Evolutionary conservation across 2,888 invertebrate genomes (phyloP).

Genomic region (Athrips mouffetella): DNA sequence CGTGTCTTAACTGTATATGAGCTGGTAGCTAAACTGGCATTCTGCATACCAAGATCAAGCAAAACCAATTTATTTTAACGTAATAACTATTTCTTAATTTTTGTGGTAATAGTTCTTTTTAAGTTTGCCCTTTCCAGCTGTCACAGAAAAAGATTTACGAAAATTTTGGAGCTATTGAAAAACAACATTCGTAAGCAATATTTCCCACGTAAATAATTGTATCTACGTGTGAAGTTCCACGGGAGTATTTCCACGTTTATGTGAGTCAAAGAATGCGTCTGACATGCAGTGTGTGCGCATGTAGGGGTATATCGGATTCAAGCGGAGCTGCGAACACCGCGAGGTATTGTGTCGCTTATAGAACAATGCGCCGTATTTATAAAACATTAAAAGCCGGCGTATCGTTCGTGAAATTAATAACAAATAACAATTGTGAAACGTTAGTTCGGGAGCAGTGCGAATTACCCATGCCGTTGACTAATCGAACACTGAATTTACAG

Average conservation of each 20-base stretch:
- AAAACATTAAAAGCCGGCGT: constrained; percentile 77
- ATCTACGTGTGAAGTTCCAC: constrained; percentile 3
- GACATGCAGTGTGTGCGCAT: constrained; percentile 43
- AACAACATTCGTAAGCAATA: too few species aligned
- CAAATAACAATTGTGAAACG: constrained; percentile 78
- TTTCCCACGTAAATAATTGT: not conserved
- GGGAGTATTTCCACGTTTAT: constrained; percentile 31
- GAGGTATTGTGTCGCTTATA: constrained; percentile 73
- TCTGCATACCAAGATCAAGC: not conserved
- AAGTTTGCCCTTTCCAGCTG: too few species aligned
- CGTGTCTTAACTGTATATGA: constrained; percentile 51
- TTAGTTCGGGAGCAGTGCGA: constrained; percentile 73
- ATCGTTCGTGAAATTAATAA: constrained; percentile 78
- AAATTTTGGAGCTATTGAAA: too few species aligned
- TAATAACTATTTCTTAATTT: not conserved
- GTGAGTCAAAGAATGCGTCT: constrained; percentile 53
- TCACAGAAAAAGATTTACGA: too few species aligned
- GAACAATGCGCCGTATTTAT: constrained; percentile 78
- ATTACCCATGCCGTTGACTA: constrained; percentile 68
- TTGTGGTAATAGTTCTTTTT: too few species aligned
- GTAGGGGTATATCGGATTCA: constrained; percentile 59
- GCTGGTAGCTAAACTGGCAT: constrained; percentile 32
- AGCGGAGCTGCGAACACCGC: constrained; percentile 58
- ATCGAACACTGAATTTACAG: constrained; percentile 40
- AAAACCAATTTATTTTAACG: not conserved